Conservation (phyloP, 2,888 invertebrate species). For the Ochropacha duplaris region DNA sequence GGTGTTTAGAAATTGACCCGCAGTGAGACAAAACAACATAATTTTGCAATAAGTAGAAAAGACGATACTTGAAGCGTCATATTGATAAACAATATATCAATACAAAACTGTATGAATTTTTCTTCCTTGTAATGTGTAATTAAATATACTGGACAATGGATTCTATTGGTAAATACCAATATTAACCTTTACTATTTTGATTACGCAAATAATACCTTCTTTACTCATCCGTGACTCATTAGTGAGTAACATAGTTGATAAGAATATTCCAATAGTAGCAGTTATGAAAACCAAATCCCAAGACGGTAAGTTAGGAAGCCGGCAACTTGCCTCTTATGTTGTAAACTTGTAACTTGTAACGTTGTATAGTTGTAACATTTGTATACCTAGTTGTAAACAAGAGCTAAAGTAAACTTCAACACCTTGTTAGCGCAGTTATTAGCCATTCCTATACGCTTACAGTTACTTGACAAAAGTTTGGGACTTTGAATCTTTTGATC, state of each 20-base stretch:
- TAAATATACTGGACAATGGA: too few species aligned
- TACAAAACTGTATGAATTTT: too few species aligned
- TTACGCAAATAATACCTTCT: too few species aligned
- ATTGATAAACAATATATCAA: too few species aligned
- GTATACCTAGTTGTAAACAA: conserved; percentile 40
- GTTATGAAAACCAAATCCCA: conserved; percentile 42
- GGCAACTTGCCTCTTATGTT: conserved; percentile 36
- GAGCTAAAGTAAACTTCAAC: conserved; percentile 19
- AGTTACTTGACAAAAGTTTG: neutral
- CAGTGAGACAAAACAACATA: too few species aligned
- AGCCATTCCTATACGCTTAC: conserved; percentile 1
- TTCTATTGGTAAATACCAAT: too few species aligned
- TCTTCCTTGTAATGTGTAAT: too few species aligned
- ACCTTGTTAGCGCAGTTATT: conserved; percentile 40
- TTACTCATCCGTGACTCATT: neutral
- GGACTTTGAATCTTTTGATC: neutral
- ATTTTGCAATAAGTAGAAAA: too few species aligned
- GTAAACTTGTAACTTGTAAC: conserved; percentile 17
- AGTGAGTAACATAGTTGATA: conserved; percentile 6
- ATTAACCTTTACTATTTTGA: too few species aligned
- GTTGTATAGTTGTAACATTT: conserved; percentile 30
- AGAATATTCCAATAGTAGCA: conserved; percentile 26
- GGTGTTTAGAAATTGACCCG: too few species aligned
- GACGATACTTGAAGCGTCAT: too few species aligned
- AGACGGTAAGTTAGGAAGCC: conserved; percentile 48